phyloP scores from a whole-genome alignment of 2,888 invertebrate species.

The Archaeoteleia sp. region DNA sequence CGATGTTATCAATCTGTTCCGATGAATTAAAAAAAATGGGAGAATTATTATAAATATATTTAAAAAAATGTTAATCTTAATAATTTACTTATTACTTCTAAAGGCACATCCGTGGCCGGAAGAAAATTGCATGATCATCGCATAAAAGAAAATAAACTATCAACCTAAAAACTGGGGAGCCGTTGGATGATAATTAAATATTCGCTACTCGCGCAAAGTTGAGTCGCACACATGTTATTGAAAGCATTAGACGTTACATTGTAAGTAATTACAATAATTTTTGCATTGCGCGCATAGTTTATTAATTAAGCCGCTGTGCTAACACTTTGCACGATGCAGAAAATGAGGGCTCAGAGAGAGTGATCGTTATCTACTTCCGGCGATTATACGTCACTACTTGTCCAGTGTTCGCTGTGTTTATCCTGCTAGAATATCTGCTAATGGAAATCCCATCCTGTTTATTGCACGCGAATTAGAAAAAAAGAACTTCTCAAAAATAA shows the following conservation, averaged over 20 bases:
- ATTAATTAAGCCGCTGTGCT: slow-evolving; percentile 48
- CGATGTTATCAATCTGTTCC: too few relatives aligned
- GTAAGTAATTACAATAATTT: slow-evolving; percentile 49
- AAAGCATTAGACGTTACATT: slow-evolving; percentile 32
- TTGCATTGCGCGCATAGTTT: slow-evolving; percentile 47
- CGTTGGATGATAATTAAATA: too few relatives aligned
- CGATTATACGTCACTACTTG: slow-evolving; percentile 52
- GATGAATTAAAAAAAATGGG: too few relatives aligned
- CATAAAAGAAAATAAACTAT: too few relatives aligned
- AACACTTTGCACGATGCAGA: slow-evolving; percentile 53
- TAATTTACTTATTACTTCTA: too few relatives aligned
- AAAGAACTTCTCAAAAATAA: slow-evolving; percentile 38
- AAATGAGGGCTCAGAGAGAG: slow-evolving; percentile 48
- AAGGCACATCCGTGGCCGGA: too few relatives aligned
- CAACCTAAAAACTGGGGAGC: too few relatives aligned
- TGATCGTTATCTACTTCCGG: slow-evolving; percentile 55
- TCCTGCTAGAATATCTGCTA: slow-evolving; percentile 52
- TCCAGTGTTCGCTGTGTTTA: slow-evolving; percentile 47
- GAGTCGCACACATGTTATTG: slow-evolving; percentile 26
- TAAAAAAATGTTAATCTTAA: too few relatives aligned
- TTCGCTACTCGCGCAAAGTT: background rate
- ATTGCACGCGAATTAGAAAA: slow-evolving; percentile 52
- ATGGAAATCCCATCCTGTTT: slow-evolving; percentile 56
- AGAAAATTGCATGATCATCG: too few relatives aligned
- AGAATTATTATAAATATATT: too few relatives aligned